phyloP scores from a whole-genome alignment of 2,888 invertebrate species.

The Hydrotaea cyrtoneurina region DNA sequence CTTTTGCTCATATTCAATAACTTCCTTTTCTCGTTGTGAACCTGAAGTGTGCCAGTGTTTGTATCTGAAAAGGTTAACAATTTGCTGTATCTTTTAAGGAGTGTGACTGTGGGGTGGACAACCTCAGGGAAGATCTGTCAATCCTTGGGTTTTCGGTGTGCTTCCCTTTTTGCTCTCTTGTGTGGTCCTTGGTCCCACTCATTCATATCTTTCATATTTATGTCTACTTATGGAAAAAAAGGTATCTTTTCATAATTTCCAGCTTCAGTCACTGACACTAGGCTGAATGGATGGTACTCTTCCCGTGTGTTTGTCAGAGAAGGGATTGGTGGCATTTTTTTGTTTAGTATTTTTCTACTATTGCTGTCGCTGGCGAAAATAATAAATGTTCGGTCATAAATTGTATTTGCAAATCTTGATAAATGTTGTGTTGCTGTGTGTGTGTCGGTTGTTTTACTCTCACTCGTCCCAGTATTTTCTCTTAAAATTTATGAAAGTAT shows the following conservation, averaged over 20 bases:
- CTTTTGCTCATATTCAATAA: conserved; percentile 51
- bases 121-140: conserved; percentile 17
- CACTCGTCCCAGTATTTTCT: neutral
- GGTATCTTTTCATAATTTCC: conserved; percentile 46
- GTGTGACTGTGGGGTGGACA: neutral
- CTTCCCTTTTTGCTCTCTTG: neutral
- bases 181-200: neutral
- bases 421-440: conserved; percentile 55
- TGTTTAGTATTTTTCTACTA: neutral
- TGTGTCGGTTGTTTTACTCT: conserved; percentile 8
- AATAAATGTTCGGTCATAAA: conserved; percentile 64
- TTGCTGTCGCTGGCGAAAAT: conserved; percentile 13
- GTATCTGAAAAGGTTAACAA: conserved; percentile 32
- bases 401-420: conserved; percentile 65
- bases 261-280: neutral
- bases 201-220: conserved; percentile 17
- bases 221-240: conserved; percentile 45
- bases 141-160: neutral
- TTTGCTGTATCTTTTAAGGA: conserved; percentile 6
- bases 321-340: no score
- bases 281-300: conserved; percentile 17
- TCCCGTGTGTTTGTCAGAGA: neutral
- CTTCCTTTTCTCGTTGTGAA: conserved; percentile 41
- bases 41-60: neutral
- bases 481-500: conserved; percentile 26